phyloP scores from a whole-genome alignment of 2,113 vertebrate species.

The Nannospalax galili region DNA sequence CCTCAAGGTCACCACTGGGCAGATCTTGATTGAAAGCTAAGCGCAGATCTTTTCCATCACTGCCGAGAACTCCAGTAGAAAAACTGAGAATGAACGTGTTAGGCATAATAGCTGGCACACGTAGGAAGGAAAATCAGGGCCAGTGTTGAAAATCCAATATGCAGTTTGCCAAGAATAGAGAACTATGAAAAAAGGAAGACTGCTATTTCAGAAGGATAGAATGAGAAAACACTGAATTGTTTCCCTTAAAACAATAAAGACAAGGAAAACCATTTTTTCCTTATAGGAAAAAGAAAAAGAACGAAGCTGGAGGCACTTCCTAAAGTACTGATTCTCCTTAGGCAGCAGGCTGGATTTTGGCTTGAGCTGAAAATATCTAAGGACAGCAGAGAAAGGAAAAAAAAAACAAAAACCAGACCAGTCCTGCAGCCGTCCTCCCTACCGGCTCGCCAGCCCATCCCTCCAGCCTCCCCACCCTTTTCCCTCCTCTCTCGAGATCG shows the following conservation, averaged over 20 bases:
- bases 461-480: neutral
- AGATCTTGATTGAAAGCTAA: neutral
- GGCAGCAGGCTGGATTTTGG: conserved; percentile 66
- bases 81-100: conserved; percentile 48
- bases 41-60: conserved; percentile 14
- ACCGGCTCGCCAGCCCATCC: conserved; percentile 3
- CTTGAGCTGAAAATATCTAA: conserved; percentile 81
- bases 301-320: conserved; percentile 60
- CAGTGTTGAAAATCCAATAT: conserved; percentile 41
- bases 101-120: conserved; percentile 49
- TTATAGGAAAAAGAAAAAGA: neutral
- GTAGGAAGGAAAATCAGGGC: neutral
- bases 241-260: neutral
- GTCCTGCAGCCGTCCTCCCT: conserved; percentile 74
- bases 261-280: neutral
- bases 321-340: conserved; percentile 51
- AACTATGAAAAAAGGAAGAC: neutral
- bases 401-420: conserved; percentile 78
- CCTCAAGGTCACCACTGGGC: neutral
- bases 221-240: conserved; percentile 36
- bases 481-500: conserved; percentile 71
- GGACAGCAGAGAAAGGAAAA: conserved; percentile 80
- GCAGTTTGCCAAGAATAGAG: neutral
- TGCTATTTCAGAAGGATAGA: neutral
- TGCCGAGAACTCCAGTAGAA: conserved; percentile 38